Evolutionary conservation across 2,113 vertebrate species (phyloP), one percentile per base, ranked within the genome.

Genomic region (Poeciliopsis retropinna): DNA sequence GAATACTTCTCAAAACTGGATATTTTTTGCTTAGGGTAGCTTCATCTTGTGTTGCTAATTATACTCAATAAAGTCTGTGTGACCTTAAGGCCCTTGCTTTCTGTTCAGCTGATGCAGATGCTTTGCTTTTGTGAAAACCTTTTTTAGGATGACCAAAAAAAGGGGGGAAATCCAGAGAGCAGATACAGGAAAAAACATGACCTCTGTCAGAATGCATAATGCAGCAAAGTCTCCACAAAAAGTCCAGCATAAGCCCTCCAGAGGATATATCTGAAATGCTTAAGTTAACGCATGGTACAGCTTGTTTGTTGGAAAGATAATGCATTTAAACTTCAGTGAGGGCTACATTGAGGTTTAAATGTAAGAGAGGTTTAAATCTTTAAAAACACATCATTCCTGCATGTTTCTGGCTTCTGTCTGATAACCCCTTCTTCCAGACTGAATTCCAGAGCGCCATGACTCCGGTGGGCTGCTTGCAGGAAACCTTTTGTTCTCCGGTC

Each of bases 71-170:
- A 70, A 60, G 75, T 79, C 75, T 79, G 44, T 76, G 67, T 85
- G 81, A 85, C 79, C 81, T 77, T 83, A 57, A 32, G 60, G 29
- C 74, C 69, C 47, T 0, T 9, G 66, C 31, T 81, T 81, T 72
- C 22, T 78, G 61, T 73, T 80, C 66, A 67, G 72, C 89, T 92
- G 92, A 89, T 89, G 88, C 85, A 60, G 69, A 71, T 90, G 70
- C 91, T 94, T 91, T 88, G 81, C 87, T 92, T 37, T 87, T 93
- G 92, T 96, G 94, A 97, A 95, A 94, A 87, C 93, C 88, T 94
- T 89, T 95, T 96, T 96, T 93, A 96, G 94, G 93, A 93, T 81
- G 81, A 86, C 75, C 87, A 89, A 92, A 93, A 91, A 95, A 94
- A 86, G 67, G 27, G 83, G 84, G 81, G 78, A 81, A 92, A 94